Evolutionary conservation across 1,140 invertebrate species (phyloP).

Genomic region (Zophobas morio): DNA sequence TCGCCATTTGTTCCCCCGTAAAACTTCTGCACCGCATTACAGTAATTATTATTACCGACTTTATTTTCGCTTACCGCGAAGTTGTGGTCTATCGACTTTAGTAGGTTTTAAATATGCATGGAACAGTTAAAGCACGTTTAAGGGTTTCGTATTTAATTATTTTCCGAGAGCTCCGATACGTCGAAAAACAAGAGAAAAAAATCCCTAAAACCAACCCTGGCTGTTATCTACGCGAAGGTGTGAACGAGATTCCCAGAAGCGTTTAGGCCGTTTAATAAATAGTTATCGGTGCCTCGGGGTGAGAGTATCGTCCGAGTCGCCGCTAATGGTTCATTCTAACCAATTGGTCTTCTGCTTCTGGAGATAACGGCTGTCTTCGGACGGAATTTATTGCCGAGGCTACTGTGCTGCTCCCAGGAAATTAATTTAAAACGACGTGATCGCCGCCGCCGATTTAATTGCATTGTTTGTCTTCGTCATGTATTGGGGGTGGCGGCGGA

Average conservation of each 20-base stretch:
- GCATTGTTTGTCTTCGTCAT: constrained; percentile 16
- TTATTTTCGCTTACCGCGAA: constrained; percentile 18
- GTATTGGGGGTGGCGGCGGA: background rate
- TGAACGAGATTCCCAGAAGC: constrained; percentile 55
- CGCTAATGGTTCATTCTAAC: constrained; percentile 63
- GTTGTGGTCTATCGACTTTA: constrained; percentile 50
- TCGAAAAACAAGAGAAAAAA: constrained; percentile 5
- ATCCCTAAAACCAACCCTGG: background rate
- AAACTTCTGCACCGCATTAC: background rate
- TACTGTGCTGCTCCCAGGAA: constrained; percentile 57
- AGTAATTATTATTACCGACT: constrained; percentile 27
- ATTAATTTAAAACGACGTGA: constrained; percentile 51
- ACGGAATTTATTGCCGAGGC: constrained; percentile 59
- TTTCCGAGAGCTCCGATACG: constrained; percentile 12
- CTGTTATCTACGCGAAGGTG: constrained; percentile 56
- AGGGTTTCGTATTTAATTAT: constrained; percentile 43
- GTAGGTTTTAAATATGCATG: constrained; percentile 51
- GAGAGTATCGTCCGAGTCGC: constrained; percentile 53
- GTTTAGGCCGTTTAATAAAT: constrained; percentile 55
- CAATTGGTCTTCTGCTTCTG: constrained; percentile 61
- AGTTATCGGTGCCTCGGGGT: constrained; percentile 56
- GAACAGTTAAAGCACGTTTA: constrained; percentile 45
- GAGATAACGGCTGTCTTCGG: constrained; percentile 61
- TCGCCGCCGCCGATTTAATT: constrained; percentile 13
- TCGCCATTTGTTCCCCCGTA: background rate